Evolutionary conservation across 2,113 vertebrate genomes (phyloP).

Genomic region (Ptilonorhynchus violaceus): DNA sequence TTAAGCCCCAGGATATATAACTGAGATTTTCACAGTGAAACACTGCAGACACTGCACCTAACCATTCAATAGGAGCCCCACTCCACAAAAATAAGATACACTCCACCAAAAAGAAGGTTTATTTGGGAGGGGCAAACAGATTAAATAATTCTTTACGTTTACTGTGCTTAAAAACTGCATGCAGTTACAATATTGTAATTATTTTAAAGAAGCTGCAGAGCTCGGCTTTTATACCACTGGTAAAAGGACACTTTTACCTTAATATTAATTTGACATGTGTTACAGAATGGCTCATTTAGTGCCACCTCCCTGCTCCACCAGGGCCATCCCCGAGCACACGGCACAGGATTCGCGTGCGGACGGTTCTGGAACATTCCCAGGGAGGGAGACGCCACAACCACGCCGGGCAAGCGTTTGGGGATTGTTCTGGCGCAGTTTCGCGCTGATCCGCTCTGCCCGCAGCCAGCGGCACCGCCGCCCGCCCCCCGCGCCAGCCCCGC

Average conservation of each 20-base stretch:
- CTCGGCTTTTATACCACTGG: rapidly evolving
- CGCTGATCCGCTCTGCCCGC: not conserved
- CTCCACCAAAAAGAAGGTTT: not conserved
- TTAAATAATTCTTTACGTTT: not conserved
- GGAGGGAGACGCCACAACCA: rapidly evolving
- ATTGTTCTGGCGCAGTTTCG: rapidly evolving
- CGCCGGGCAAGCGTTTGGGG: rapidly evolving
- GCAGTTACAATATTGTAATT: rapidly evolving
- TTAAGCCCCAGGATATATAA: rapidly evolving
- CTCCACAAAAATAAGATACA: not conserved
- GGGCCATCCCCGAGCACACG: not conserved
- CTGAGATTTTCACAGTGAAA: rapidly evolving
- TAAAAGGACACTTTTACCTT: rapidly evolving
- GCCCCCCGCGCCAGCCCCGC: not conserved
- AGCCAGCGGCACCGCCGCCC: not conserved
- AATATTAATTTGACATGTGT: rapidly evolving
- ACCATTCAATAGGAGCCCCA: rapidly evolving
- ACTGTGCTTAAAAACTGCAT: not conserved
- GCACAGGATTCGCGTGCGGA: not conserved
- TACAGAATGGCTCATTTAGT: rapidly evolving
- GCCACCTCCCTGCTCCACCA: not conserved
- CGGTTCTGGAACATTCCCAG: not conserved
- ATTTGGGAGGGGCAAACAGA: not conserved
- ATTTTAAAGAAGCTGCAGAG: not conserved
- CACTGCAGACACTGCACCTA: not conserved